Conservation (phyloP, 2,113 vertebrate species). For the Ailuropoda melanoleuca region DNA sequence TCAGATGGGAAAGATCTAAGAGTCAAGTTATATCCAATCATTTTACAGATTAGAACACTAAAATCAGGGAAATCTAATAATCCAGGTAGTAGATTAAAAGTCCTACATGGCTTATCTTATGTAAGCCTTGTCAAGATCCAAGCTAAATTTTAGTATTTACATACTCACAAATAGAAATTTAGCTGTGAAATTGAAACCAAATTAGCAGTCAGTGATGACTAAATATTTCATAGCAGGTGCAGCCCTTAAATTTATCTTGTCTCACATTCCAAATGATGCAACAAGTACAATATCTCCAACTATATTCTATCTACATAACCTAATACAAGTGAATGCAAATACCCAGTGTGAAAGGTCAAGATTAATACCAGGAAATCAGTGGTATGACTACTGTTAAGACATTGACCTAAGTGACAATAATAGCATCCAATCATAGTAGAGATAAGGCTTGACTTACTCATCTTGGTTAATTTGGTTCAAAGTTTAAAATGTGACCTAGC, state of each 20-base stretch:
- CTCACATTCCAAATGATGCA: slow-evolving; percentile 48
- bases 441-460: not conserved
- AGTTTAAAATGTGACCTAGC: slow-evolving; percentile 29
- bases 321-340: slow-evolving; percentile 19
- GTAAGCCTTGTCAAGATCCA: not conserved
- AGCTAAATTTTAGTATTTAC: slow-evolving; percentile 45
- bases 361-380: not conserved
- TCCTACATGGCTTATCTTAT: not conserved
- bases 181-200: not conserved
- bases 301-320: not conserved
- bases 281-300: not conserved
- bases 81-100: not conserved
- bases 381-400: not conserved
- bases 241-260: slow-evolving; percentile 43
- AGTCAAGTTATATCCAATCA: not conserved
- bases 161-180: not conserved
- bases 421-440: slow-evolving; percentile 41
- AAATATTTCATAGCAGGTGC: slow-evolving; percentile 58
- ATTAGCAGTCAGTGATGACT: slow-evolving; percentile 47
- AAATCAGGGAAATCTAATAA: slow-evolving; percentile 10
- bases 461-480: slow-evolving; percentile 24
- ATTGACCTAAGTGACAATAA: slow-evolving; percentile 29
- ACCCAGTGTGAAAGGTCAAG: not conserved
- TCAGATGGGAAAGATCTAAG: not conserved
- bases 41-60: not conserved